A percentile compares a stretch with the other conserved stretches of the same genome.
These are phyloP conservation scores for Erpetoichthys calabaricus DNA, from an alignment of 2,797 vertebrate species.

Conservation along the genomic window DNA sequence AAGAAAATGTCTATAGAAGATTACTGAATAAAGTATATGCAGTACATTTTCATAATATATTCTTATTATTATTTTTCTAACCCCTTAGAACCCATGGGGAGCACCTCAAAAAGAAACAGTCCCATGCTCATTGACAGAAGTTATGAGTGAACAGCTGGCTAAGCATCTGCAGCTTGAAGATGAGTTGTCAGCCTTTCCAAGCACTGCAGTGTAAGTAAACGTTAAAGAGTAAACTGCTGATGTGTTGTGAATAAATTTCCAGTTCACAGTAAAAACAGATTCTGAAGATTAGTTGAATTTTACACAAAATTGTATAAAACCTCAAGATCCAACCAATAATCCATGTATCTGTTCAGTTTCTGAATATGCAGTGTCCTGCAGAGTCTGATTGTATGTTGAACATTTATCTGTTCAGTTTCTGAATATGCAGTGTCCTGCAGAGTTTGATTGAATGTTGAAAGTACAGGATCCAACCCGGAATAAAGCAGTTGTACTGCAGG, in stretches of 20 bases:
- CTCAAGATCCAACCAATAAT: background rate
- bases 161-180: slow-evolving; percentile 72
- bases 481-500: too few species aligned
- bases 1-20: too few species aligned
- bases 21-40: too few species aligned
- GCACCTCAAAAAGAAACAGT: slow-evolving; percentile 28
- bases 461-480: too few species aligned
- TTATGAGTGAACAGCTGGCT: slow-evolving; percentile 92
- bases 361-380: too few species aligned
- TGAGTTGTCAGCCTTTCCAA: slow-evolving; percentile 49
- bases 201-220: slow-evolving; percentile 51
- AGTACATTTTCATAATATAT: background rate
- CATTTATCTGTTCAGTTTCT: too few species aligned
- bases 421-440: too few species aligned
- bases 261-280: slow-evolving; percentile 3
- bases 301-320: background rate
- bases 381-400: too few species aligned
- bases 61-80: background rate
- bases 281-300: background rate
- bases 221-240: too few species aligned
- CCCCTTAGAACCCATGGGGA: slow-evolving; percentile 69
- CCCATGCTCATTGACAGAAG: slow-evolving; percentile 74
- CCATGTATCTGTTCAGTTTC: too few species aligned
- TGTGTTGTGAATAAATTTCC: background rate
- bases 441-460: too few species aligned